A percentile compares a stretch with the other conserved stretches of the same genome.
Conservation (phyloP, 2,113 vertebrate genomes). For the Corythaixoides concolor region DNA sequence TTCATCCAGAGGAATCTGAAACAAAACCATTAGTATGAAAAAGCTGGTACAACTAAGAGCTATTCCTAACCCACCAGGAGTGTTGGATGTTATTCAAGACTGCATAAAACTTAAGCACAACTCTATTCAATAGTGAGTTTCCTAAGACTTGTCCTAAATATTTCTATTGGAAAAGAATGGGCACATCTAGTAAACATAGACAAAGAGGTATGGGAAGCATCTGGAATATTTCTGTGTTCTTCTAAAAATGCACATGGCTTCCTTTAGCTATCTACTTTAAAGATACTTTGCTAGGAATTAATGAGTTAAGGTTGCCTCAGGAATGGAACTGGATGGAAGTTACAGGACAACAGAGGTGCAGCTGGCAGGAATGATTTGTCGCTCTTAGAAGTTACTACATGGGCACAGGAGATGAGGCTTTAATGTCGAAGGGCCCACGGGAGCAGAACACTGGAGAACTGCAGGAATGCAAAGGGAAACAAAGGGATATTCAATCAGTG, state of each 20-base stretch:
- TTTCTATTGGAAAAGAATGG: background rate
- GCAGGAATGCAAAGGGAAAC: background rate
- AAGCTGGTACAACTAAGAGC: background rate
- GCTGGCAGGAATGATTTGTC: background rate
- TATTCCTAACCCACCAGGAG: background rate
- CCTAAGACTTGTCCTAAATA: background rate
- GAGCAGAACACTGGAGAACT: background rate
- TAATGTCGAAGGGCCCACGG: fast-evolving
- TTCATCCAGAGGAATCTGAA: background rate
- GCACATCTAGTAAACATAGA: background rate
- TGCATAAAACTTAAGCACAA: background rate
- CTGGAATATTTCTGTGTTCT: background rate
- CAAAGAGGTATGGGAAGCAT: background rate
- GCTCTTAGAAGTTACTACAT: background rate
- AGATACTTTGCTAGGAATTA: background rate
- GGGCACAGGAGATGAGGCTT: background rate
- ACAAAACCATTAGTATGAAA: background rate
- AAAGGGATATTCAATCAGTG: background rate
- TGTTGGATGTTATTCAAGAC: background rate
- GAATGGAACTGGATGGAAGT: background rate
- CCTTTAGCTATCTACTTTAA: background rate
- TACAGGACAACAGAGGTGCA: background rate
- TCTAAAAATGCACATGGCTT: background rate
- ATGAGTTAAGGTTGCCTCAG: background rate
- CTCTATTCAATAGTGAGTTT: background rate